These are phyloP conservation scores for Amiota minor DNA, from an alignment of 2,888 invertebrate species.

Conservation along the genomic window DNA sequence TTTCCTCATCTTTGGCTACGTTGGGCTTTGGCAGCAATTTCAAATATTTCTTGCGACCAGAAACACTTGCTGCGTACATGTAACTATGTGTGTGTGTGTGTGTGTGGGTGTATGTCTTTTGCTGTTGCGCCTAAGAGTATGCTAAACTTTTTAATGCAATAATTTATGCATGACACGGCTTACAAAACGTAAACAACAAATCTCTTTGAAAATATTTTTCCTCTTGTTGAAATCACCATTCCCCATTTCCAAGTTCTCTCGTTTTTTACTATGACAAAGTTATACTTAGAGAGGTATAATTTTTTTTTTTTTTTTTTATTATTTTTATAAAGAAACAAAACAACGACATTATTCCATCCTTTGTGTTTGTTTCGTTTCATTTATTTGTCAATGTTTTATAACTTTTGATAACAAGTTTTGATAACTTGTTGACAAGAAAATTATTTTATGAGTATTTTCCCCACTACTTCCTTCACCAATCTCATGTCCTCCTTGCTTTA, in stretches of 20 bases:
- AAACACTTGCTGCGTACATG: neutral
- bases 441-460: constrained; percentile 27
- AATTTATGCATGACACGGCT: constrained; percentile 65
- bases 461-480: no score
- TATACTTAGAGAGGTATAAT: neutral
- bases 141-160: constrained; percentile 54
- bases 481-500: no score
- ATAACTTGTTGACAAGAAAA: constrained; percentile 30
- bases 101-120: constrained; percentile 38
- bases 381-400: no score
- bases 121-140: constrained; percentile 39
- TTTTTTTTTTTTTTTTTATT: neutral
- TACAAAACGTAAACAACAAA: constrained; percentile 56
- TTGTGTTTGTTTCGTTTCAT: neutral
- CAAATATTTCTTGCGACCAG: neutral
- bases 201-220: constrained; percentile 10
- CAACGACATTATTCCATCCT: neutral
- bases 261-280: neutral
- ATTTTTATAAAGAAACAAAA: no score
- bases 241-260: neutral
- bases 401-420: constrained; percentile 27
- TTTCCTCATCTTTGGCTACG: constrained; percentile 1
- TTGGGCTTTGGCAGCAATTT: neutral
- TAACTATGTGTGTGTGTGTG: neutral
- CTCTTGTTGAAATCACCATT: no score